A percentile compares a stretch with the other conserved stretches of the same genome.
phyloP scores from a whole-genome alignment of 1,140 invertebrate genomes.

The Drosophila insularis region DNA sequence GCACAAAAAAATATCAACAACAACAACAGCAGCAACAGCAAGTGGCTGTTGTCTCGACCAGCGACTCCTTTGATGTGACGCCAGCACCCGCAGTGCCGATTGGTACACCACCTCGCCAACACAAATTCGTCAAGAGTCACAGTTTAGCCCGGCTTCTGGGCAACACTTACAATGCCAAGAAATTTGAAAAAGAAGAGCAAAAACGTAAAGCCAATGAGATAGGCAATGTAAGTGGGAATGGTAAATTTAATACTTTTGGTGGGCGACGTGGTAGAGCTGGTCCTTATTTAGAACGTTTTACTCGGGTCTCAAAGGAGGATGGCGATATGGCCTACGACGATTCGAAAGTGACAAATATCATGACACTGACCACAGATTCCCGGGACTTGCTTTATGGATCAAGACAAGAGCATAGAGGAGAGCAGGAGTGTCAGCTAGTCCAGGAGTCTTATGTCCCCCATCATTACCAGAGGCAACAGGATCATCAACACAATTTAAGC shows the following conservation, averaged over 20 bases:
- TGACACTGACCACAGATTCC: conserved; percentile 57
- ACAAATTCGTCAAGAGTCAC: conserved; percentile 78
- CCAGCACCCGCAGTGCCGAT: conserved; percentile 54
- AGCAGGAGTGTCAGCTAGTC: neutral
- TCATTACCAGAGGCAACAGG: conserved; percentile 31
- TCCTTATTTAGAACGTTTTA: conserved; percentile 77
- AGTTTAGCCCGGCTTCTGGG: conserved; percentile 76
- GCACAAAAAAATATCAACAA: conserved; percentile 40
- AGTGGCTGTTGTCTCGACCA: neutral
- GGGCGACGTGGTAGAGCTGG: conserved; percentile 63
- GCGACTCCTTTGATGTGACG: conserved; percentile 17
- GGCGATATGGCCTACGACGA: conserved; percentile 64
- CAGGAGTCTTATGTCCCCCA: neutral
- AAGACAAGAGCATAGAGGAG: conserved; percentile 61
- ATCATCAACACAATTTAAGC: conserved; percentile 76
- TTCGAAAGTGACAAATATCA: conserved; percentile 44
- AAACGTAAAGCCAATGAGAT: conserved; percentile 50
- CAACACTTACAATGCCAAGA: conserved; percentile 81
- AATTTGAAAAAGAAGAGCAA: conserved; percentile 76
- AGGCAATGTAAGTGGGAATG: conserved; percentile 18
- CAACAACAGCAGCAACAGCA: conserved; percentile 51
- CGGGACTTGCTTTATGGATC: conserved; percentile 61
- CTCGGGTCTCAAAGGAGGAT: conserved; percentile 75
- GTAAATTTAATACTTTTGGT: conserved; percentile 75
- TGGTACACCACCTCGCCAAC: conserved; percentile 70